Conservation (phyloP, 2,797 vertebrate species). For the Petrocephalus sullivani region DNA sequence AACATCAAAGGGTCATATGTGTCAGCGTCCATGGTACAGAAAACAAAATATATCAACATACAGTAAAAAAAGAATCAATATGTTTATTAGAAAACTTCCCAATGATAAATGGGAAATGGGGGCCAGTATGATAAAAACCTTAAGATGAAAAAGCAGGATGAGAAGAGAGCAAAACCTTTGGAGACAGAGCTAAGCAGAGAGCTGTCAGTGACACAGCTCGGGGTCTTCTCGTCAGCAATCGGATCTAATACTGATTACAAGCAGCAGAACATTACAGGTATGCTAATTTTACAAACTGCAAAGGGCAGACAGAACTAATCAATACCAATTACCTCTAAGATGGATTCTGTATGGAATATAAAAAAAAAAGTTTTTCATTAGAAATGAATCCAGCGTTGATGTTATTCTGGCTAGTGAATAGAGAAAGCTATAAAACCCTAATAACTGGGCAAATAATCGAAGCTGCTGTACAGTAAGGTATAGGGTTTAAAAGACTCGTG, state of each 20-base stretch:
- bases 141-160: neutral
- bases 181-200: neutral
- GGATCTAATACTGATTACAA: neutral
- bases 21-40: neutral
- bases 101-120: neutral
- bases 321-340: neutral
- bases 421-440: neutral
- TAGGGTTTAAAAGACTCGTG: neutral
- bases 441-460: neutral
- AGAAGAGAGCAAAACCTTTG: neutral
- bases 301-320: neutral
- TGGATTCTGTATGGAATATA: neutral
- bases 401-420: neutral
- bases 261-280: neutral
- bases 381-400: neutral
- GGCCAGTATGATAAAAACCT: neutral
- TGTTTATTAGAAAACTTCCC: neutral
- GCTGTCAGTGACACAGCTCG: neutral
- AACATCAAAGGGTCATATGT: neutral
- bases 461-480: neutral
- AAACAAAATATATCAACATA: neutral
- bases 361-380: neutral
- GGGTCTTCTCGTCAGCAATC: neutral
- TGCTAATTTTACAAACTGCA: neutral
- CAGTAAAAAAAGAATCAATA: neutral